Percentiles rank a stretch among this genome's conserved stretches.
Conservation (phyloP, 2,797 vertebrate genomes). For the Benthosema pterotum region DNA sequence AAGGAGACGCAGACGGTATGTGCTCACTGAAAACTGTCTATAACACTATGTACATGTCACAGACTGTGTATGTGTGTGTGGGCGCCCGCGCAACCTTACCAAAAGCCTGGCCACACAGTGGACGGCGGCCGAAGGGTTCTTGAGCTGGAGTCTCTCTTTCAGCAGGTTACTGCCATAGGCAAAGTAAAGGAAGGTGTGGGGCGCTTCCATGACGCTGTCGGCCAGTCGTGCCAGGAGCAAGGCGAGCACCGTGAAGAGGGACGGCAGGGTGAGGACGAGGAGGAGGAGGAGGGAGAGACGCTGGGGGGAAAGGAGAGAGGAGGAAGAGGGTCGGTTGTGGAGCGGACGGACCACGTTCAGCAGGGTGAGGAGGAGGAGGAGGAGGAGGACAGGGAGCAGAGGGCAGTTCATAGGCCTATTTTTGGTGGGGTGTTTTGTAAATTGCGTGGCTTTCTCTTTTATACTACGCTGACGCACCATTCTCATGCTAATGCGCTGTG, state of each 20-base stretch:
- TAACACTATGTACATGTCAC: too few relatives aligned
- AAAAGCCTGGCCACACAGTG: slow-evolving; percentile 73
- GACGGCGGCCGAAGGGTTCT: slow-evolving; percentile 74
- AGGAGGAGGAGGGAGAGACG: slow-evolving; percentile 10
- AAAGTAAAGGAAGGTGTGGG: slow-evolving; percentile 76
- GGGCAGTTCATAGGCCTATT: slow-evolving; percentile 20
- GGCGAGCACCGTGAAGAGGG: slow-evolving; percentile 15
- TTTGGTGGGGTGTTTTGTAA: slow-evolving; percentile 33
- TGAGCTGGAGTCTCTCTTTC: slow-evolving; percentile 76
- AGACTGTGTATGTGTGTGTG: fast-evolving
- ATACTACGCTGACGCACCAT: slow-evolving; percentile 45
- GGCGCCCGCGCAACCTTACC: slow-evolving; percentile 43
- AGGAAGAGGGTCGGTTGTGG: neutral
- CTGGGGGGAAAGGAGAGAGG: neutral
- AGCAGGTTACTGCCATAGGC: slow-evolving; percentile 80
- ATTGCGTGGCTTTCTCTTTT: slow-evolving; percentile 47
- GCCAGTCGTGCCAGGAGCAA: slow-evolving; percentile 17
- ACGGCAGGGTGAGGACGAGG: slow-evolving; percentile 13
- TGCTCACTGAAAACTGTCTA: too few relatives aligned
- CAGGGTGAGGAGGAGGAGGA: slow-evolving; percentile 22
- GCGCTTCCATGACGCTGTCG: slow-evolving; percentile 55
- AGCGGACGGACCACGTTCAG: slow-evolving; percentile 13
- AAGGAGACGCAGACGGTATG: neutral
- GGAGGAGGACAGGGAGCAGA: slow-evolving; percentile 23
- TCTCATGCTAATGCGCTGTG: slow-evolving; percentile 68